Evolutionary conservation across 2,888 invertebrate species (phyloP), one percentile per base, ranked within the genome.

Genomic region (Oxytorus armatus): DNA sequence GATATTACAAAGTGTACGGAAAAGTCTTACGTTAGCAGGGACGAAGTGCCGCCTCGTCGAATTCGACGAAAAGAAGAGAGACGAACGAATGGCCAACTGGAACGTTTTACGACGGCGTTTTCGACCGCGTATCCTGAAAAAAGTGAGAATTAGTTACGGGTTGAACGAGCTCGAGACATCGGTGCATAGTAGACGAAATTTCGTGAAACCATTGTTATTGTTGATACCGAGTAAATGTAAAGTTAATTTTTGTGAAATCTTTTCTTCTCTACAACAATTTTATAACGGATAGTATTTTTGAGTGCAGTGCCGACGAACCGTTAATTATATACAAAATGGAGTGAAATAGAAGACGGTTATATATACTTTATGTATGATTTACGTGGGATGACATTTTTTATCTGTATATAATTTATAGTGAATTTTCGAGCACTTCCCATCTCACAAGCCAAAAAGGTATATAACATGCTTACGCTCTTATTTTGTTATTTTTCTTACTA

Each of bases 31-130:
- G n/a, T n/a, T n/a, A n/a, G n/a, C n/a, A n/a, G n/a, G n/a, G n/a
- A n/a, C n/a, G n/a, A n/a, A n/a, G n/a, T n/a, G n/a, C n/a, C 42
- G 70, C 36, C 21, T 69, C 33, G 70, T 59, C n/a, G 70, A 63
- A 55, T 57, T 70, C 63, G 49, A 49, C 36, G 49, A 36, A 47
- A 51, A 10, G 63, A 29, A 47, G 42, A 70, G 25, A 63, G 23
- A 63, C 63, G 72, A 72, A 77, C 70, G 65, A 77, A 77, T 77
- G 77, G 72, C 63, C 63, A 77, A 65, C 49, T 77, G 57, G 70
- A 65, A 77, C 77, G 72, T 49, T 57, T 42, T 29, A 16, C 44
- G 47, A 68, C 59, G 75, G 42, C 61, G 47, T 63, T 77, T 77
- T 77, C 77, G 36, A 77, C 18, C 73, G 65, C 63, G 55, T 70